Base-by-base conservation (phyloP, 2,797 vertebrate genomes). In the Premnoplex brunnescens region DNA sequence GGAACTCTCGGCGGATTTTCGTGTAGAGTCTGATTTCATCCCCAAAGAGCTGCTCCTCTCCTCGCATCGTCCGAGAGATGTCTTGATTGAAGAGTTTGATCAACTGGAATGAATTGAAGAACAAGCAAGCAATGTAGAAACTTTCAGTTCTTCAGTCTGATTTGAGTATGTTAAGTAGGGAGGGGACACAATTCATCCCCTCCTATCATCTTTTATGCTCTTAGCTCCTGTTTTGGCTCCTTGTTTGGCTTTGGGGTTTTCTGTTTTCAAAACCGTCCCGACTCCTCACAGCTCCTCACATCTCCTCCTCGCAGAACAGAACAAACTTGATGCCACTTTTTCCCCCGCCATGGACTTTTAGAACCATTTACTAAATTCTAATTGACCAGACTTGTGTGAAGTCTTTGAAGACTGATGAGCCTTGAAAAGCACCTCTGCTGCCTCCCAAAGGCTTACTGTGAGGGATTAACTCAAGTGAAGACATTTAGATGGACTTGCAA, bases 81-180 rank as follows among this genome's bases (percentile, higher is more conserved):
- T 96, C 96, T 28, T 86, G 60, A 41, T 97, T 97, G 75, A 98
- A 98, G 1, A 20, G 1, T 17, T 94, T 97, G 60, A 98, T 94
- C 97, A 98, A 12, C 98, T 98, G 93, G 15, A 68, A 63, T 11
- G 49, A 84, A 59, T 87, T 6, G 5, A 37, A 63, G 60, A 90
- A 76, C 7, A 22, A 62, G 22, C 10, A 84, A 76, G 23, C 12
- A 30, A 11, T 34, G 30, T 14, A 48, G 10, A 54, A 3, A 46
- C 5, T 54, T 87, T 41, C 3, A 17, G n/a, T 87, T 89, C 24
- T 77, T 63, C 78, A 74, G 63, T 13, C 2, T 56, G 7, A 72
- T 32, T 54, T 39, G 21, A 21, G 18, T 23, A 6, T 15, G 4
- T 52, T 60, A 43, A 71, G 9, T 24, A 48, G 77, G 77, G 30